Evolutionary conservation across 2,113 vertebrate genomes (phyloP).

Genomic region (Struthio camelus): DNA sequence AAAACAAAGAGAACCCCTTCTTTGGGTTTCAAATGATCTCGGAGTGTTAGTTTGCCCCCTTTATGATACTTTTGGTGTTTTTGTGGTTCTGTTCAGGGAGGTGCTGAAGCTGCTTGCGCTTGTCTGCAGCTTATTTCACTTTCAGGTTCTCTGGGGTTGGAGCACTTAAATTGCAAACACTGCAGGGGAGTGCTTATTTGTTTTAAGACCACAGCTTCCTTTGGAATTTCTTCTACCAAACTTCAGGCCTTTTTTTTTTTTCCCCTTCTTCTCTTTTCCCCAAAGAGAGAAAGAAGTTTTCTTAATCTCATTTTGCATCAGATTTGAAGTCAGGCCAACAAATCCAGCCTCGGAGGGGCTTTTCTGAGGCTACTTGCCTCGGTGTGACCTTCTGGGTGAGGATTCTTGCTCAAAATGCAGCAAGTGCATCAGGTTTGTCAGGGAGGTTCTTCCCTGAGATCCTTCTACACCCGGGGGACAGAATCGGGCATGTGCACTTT

Average conservation of each 20-base stretch:
- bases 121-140: not conserved
- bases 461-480: not conserved
- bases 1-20: not conserved
- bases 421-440: rapidly evolving
- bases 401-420: not conserved
- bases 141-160: not conserved
- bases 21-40: not conserved
- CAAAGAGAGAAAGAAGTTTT: not conserved
- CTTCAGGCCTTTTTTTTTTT: not conserved
- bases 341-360: not conserved
- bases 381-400: not conserved
- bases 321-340: not conserved
- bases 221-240: slow-evolving; percentile 30
- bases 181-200: not conserved
- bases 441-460: not conserved
- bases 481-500: not conserved
- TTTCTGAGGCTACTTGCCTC: not conserved
- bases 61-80: not conserved
- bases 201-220: slow-evolving; percentile 6
- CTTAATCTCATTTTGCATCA: slow-evolving; percentile 29
- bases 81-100: not conserved
- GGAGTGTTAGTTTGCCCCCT: not conserved
- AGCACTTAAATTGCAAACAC: not conserved
- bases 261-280: not conserved
- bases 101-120: not conserved